Percentiles rank a stretch among this genome's conserved stretches.
Evolutionary conservation across 2,888 invertebrate genomes (phyloP).

Genomic region (Frankliniella intonsa): DNA sequence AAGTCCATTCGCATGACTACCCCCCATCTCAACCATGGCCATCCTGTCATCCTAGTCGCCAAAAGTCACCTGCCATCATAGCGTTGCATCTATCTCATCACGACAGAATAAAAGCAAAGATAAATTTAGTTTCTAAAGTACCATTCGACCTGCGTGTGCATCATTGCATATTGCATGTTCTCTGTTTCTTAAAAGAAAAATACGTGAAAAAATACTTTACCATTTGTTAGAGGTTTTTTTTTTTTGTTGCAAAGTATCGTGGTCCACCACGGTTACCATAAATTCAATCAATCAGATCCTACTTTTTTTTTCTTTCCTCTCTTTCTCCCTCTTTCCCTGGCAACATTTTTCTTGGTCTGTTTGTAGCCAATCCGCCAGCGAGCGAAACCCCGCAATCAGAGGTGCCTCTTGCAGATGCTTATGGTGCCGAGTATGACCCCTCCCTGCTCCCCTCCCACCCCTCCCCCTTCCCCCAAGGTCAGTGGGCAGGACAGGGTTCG

Average conservation of each 20-base stretch:
- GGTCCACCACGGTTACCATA: not conserved
- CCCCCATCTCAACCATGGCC: not conserved
- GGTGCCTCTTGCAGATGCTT: slow-evolving; percentile 1
- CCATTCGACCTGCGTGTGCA: not conserved
- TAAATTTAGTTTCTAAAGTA: not conserved
- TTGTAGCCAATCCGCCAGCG: slow-evolving; percentile 18
- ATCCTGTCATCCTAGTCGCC: not conserved
- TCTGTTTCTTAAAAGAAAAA: not conserved
- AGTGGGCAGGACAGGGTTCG: not conserved
- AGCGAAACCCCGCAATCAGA: slow-evolving; percentile 14
- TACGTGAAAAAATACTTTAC: too few species aligned
- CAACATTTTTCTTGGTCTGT: slow-evolving; percentile 25
- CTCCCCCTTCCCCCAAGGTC: slow-evolving; percentile 36
- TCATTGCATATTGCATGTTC: not conserved
- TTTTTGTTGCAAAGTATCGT: not conserved
- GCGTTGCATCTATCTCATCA: too few species aligned
- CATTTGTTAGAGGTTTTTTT: too few species aligned
- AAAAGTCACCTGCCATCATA: not conserved
- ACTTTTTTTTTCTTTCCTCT: not conserved
- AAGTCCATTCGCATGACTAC: too few species aligned
- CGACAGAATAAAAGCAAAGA: not conserved
- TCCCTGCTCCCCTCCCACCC: not conserved
- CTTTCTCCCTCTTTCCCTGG: not conserved
- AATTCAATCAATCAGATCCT: not conserved
- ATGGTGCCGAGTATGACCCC: not conserved